Percentiles rank a stretch among this genome's conserved stretches.
These are phyloP conservation scores for Halichondria panicea DNA, from an alignment of 37 sponge, comb jelly and placozoan species.

Conservation along the genomic window DNA sequence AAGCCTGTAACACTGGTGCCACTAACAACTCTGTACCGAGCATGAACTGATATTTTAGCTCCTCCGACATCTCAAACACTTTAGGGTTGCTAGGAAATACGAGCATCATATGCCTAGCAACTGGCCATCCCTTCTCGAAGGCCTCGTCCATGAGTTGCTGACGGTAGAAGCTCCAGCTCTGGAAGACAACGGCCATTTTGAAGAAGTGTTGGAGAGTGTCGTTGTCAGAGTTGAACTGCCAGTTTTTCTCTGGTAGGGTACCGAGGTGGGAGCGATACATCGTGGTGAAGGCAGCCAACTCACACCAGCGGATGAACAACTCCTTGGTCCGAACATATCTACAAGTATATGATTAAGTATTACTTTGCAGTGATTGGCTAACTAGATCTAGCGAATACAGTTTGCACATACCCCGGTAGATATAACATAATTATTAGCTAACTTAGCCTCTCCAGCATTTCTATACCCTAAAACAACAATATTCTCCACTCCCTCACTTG, in stretches of 20 bases:
- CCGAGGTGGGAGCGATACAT: slow-evolving; percentile 79
- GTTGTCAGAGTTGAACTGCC: slow-evolving; percentile 65
- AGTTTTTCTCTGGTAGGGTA: slow-evolving; percentile 59
- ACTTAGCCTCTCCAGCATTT: too few relatives aligned
- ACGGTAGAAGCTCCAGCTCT: slow-evolving; percentile 63
- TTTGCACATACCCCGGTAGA: too few relatives aligned
- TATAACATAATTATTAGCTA: too few relatives aligned
- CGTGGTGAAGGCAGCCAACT: slow-evolving; percentile 68
- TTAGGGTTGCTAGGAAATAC: slow-evolving; percentile 40
- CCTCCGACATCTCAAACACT: slow-evolving; percentile 12
- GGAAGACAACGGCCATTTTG: slow-evolving; percentile 66
- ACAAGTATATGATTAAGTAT: too few relatives aligned
- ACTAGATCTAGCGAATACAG: too few relatives aligned
- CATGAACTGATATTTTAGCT: slow-evolving; percentile 55
- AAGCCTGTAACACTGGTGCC: slow-evolving; percentile 58
- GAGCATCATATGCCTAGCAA: slow-evolving; percentile 64
- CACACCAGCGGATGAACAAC: slow-evolving; percentile 74
- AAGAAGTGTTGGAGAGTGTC: slow-evolving; percentile 75
- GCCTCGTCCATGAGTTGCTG: slow-evolving; percentile 50
- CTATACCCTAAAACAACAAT: too few relatives aligned
- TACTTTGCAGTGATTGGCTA: too few relatives aligned
- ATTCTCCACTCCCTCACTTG: slow-evolving; percentile 33
- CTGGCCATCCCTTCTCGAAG: slow-evolving; percentile 56
- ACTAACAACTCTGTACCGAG: slow-evolving; percentile 72
- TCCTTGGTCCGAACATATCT: slow-evolving; percentile 63